Percentiles rank a stretch among this genome's conserved stretches.
These are phyloP conservation scores for Gerris buenoi DNA, from an alignment of 1,140 invertebrate species.

Conservation along the genomic window DNA sequence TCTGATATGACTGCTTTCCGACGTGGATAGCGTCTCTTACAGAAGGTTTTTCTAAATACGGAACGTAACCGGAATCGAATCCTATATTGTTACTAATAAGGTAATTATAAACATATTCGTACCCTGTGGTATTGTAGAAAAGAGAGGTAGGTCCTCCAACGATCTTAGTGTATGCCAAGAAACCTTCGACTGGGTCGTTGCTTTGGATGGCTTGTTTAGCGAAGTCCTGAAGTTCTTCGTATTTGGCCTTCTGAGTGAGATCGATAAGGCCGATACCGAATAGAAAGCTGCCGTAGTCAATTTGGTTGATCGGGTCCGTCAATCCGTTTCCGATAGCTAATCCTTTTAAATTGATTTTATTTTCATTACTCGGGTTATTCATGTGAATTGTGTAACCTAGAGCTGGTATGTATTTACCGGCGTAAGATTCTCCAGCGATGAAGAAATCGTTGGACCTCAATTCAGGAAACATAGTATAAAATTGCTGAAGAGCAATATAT, in stretches of 20 bases:
- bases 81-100: no score
- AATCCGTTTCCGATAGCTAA: conserved; percentile 73
- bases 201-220: no score
- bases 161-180: no score
- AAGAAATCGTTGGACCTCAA: conserved; percentile 49
- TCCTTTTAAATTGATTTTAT: conserved; percentile 51
- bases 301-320: conserved; percentile 50
- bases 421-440: conserved; percentile 76
- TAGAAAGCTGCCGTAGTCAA: conserved; percentile 11
- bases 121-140: no score
- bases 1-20: no score
- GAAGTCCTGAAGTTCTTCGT: no score
- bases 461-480: conserved; percentile 55
- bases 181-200: no score
- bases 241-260: conserved; percentile 16
- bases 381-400: conserved; percentile 55
- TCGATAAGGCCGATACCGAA: conserved; percentile 16
- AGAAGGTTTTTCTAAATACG: no score
- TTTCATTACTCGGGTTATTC: conserved; percentile 45
- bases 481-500: conserved; percentile 47
- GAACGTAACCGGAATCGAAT: no score
- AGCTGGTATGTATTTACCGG: conserved; percentile 65
- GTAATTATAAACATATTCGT: no score
- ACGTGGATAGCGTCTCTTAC: no score
- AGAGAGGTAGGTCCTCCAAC: no score